A percentile compares a stretch with the other conserved stretches of the same genome.
Conservation (phyloP, 2,888 invertebrate genomes). For the Apotomis capreana region DNA sequence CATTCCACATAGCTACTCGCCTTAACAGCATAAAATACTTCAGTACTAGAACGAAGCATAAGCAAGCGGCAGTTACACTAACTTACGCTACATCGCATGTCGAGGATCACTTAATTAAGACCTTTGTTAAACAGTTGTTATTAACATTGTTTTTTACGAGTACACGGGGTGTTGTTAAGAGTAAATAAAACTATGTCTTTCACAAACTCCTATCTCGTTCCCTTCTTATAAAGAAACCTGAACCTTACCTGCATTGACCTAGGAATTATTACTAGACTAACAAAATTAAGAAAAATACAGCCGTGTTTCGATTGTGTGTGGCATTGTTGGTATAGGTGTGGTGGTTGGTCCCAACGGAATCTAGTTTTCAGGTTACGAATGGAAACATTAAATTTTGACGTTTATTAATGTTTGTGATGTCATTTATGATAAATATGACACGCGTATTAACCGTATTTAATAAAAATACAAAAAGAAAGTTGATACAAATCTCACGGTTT, state of each 20-base stretch:
- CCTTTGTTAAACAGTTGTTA: slow-evolving; percentile 41
- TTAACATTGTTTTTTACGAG: slow-evolving; percentile 42
- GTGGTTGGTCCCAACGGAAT: slow-evolving; percentile 31
- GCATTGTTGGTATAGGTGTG: slow-evolving; percentile 37
- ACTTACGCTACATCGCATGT: slow-evolving; percentile 28
- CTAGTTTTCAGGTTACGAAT: slow-evolving; percentile 33
- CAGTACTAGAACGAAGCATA: slow-evolving; percentile 6
- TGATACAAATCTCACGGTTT: background rate
- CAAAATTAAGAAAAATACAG: background rate
- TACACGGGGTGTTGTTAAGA: slow-evolving; percentile 26
- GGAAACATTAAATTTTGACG: slow-evolving; percentile 34
- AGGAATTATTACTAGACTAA: background rate
- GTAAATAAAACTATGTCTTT: slow-evolving; percentile 5
- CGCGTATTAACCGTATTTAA: slow-evolving; percentile 1
- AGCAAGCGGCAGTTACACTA: slow-evolving; percentile 8
- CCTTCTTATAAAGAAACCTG: background rate
- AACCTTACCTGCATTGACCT: background rate
- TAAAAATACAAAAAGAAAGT: background rate
- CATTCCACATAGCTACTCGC: too few relatives aligned
- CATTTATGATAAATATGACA: slow-evolving; percentile 31
- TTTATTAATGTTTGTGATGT: slow-evolving; percentile 37
- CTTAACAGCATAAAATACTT: background rate
- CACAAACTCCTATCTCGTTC: background rate
- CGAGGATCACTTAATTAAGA: slow-evolving; percentile 39
- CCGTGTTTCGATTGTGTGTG: background rate